Evolutionary conservation across 2,113 vertebrate species (phyloP).

Genomic region (Neoarius graeffei): DNA sequence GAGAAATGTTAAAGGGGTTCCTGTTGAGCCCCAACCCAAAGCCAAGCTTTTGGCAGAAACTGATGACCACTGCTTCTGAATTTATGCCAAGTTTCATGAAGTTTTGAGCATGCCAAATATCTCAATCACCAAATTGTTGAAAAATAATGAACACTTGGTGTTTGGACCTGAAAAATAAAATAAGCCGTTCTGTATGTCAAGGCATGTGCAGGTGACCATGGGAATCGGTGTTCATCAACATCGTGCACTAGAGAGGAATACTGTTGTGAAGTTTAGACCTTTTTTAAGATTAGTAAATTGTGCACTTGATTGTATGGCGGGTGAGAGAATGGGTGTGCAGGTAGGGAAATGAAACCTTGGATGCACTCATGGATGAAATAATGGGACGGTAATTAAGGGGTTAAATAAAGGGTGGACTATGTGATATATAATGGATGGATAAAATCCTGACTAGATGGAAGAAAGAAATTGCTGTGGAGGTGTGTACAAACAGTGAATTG

Average conservation of each 20-base stretch:
- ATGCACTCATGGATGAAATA: background rate
- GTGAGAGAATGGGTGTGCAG: background rate
- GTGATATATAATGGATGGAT: background rate
- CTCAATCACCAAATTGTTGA: background rate
- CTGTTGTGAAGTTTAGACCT: too few relatives aligned
- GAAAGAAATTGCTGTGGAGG: background rate
- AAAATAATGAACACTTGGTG: background rate
- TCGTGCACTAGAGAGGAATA: background rate
- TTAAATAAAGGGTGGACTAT: background rate
- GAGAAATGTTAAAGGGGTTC: too few relatives aligned
- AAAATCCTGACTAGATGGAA: background rate
- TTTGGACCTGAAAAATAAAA: background rate
- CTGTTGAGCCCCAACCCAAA: too few relatives aligned
- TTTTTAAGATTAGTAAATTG: too few relatives aligned
- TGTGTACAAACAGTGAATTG: background rate
- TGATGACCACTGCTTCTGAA: too few relatives aligned
- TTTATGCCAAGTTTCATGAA: background rate
- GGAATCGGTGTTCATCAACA: background rate
- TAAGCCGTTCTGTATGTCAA: too few relatives aligned
- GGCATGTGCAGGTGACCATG: background rate
- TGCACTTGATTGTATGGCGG: background rate
- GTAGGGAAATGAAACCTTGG: background rate
- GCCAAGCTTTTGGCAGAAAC: too few relatives aligned
- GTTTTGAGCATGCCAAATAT: background rate
- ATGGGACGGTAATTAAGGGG: background rate